Percentiles rank a stretch among this genome's conserved stretches.
Evolutionary conservation across 2,797 vertebrate species (phyloP).

Genomic region (Macropus fuliginosus): DNA sequence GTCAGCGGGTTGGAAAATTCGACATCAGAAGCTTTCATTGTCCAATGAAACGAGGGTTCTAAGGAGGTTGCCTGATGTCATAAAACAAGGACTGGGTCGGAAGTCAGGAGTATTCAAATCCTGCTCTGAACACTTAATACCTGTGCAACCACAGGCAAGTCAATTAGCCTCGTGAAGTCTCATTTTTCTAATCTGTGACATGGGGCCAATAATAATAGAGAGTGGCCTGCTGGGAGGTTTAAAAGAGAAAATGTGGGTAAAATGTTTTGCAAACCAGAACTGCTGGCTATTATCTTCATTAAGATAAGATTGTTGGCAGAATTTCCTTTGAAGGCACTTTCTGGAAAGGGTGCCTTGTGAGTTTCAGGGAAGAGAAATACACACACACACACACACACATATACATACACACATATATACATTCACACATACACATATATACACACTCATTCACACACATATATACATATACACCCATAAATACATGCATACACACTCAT

Average conservation of each 20-base stretch:
- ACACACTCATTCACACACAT: too few relatives aligned
- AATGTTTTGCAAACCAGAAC: constrained; percentile 71
- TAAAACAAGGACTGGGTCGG: background rate
- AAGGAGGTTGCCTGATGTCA: background rate
- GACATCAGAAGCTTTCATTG: background rate
- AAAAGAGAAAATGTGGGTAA: constrained; percentile 49
- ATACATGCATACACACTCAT: too few relatives aligned
- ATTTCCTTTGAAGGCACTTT: constrained; percentile 73
- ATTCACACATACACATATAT: too few relatives aligned
- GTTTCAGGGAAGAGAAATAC: constrained; percentile 76
- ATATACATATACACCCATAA: too few relatives aligned
- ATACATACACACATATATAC: too few relatives aligned
- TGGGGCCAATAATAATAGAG: constrained; percentile 34
- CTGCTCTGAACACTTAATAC: background rate
- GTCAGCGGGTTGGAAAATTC: background rate
- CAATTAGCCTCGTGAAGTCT: background rate
- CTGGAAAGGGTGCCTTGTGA: constrained; percentile 73
- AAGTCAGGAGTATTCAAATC: background rate
- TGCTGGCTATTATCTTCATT: constrained; percentile 71
- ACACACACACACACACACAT: background rate
- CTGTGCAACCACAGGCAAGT: background rate
- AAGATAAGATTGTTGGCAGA: constrained; percentile 73
- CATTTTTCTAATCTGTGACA: constrained; percentile 42
- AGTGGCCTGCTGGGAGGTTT: background rate
- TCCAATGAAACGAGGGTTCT: background rate